Evolutionary conservation across 2,888 invertebrate genomes (phyloP).

Genomic region (Pristionchus maxplancki): DNA sequence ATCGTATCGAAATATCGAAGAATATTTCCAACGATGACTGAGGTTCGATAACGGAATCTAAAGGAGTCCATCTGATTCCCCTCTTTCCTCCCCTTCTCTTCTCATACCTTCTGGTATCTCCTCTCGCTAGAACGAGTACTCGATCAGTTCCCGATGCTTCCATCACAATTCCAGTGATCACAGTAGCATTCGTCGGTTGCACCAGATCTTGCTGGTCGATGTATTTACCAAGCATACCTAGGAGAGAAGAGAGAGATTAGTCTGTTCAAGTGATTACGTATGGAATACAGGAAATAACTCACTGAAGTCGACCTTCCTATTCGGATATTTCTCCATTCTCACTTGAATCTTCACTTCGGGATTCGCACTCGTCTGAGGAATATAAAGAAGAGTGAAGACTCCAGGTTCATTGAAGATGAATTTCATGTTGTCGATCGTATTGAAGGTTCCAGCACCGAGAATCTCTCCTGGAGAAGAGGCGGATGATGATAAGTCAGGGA

Average conservation of each 20-base stretch:
- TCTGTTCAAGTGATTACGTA: background rate
- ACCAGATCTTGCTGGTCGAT: slow-evolving; percentile 74
- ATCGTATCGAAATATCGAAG: slow-evolving; percentile 76
- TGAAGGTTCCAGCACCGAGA: slow-evolving; percentile 94
- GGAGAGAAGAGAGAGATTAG: background rate
- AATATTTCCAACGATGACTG: slow-evolving; percentile 75
- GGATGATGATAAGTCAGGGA: background rate
- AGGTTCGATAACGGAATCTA: slow-evolving; percentile 71
- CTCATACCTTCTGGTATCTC: slow-evolving; percentile 65
- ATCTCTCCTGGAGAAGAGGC: slow-evolving; percentile 84
- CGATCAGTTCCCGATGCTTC: slow-evolving; percentile 75
- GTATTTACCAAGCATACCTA: slow-evolving; percentile 73
- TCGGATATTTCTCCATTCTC: slow-evolving; percentile 75
- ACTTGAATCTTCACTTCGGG: slow-evolving; percentile 76
- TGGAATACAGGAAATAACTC: slow-evolving; percentile 45
- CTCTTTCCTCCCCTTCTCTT: background rate
- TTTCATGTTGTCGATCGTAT: slow-evolving; percentile 91
- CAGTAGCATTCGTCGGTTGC: slow-evolving; percentile 75
- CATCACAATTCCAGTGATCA: slow-evolving; percentile 75
- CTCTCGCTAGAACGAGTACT: slow-evolving; percentile 65
- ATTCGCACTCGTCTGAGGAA: slow-evolving; percentile 68
- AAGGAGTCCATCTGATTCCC: background rate
- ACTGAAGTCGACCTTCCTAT: slow-evolving; percentile 76
- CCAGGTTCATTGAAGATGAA: slow-evolving; percentile 96
- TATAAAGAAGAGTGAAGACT: slow-evolving; percentile 88